A percentile compares a stretch with the other conserved stretches of the same genome.
Conservation (phyloP, 2,888 invertebrate species). For the Ormyrus nitidulus region DNA sequence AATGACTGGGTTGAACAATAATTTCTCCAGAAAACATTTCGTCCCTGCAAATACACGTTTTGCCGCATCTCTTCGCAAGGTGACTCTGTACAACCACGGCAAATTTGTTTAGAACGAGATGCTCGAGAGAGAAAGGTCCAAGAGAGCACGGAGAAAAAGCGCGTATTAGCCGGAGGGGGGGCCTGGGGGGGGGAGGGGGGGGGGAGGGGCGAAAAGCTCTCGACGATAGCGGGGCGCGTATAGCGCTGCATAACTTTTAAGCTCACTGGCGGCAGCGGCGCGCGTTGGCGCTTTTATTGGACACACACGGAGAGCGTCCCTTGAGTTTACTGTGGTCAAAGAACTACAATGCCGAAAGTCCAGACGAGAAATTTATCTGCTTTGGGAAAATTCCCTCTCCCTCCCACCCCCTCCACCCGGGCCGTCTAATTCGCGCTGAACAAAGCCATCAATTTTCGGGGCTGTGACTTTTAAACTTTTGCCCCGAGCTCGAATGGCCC, state of each 20-base stretch:
- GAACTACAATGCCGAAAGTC: constrained; percentile 60
- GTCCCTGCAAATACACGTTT: too few relatives aligned
- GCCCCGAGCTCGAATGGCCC: not conserved
- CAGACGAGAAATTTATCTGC: constrained; percentile 47
- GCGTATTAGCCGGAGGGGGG: constrained; percentile 16
- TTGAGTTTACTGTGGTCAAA: constrained; percentile 62
- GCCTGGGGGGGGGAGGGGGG: too few relatives aligned
- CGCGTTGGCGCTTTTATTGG: constrained; percentile 63
- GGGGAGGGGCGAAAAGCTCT: constrained; percentile 50
- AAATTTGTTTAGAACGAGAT: constrained; percentile 30
- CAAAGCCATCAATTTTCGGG: constrained; percentile 41
- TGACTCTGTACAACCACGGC: too few relatives aligned
- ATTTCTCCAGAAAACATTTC: too few relatives aligned
- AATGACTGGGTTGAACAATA: too few relatives aligned
- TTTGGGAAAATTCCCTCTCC: constrained; percentile 26
- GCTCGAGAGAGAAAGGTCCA: not conserved
- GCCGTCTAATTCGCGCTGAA: constrained; percentile 31
- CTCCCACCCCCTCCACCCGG: not conserved
- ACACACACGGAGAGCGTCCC: constrained; percentile 54
- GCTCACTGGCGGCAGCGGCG: constrained; percentile 53
- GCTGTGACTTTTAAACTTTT: constrained; percentile 24
- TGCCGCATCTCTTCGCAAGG: too few relatives aligned
- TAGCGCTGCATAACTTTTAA: constrained; percentile 61
- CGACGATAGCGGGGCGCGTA: constrained; percentile 32
- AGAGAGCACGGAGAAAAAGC: constrained; percentile 4